Base-by-base conservation (phyloP, 2,888 invertebrate species). In the Protodeltote pygarga region DNA sequence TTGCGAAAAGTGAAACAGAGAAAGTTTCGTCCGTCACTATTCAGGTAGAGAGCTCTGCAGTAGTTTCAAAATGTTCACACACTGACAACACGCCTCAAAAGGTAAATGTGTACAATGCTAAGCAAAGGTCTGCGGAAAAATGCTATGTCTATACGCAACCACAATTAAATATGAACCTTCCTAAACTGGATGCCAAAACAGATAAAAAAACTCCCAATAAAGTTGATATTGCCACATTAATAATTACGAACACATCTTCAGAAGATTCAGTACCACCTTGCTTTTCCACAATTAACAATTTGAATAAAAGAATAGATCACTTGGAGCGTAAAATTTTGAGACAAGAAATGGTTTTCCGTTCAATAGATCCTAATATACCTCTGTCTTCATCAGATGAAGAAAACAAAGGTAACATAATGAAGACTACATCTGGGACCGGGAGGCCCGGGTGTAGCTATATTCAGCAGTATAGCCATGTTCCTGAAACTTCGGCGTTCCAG, bases 401-500 rank as follows among this genome's bases (percentile, higher is more conserved):
- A 53, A 62, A 70, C 29, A 79, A 78, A 55, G 64, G 72, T 51
- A 75, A 70, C 48, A 67, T 61, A 41, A 81, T 75, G 75, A 81
- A 58, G 64, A 64, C 65, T 31, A 52, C 72, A 13, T 78, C 81
- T 45, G 74, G 60, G 15, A 67, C 71, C 1, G 79, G 65, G 2
- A 75, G 79, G 21, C 77, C 89, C 8, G 87, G 87, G 9, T 89
- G 89, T 65, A 91, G 89, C 67, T 91, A 89, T 55, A 81, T 91
- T 50, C 84, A 90, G 39, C 87, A 89, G 54, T 92, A 92, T 60
- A 91, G 91, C 50, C 92, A 89, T 52, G 73, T 92, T 24, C 89
- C 92, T 19, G 85, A 87, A 64, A 86, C 83, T 8, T 90, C 91
- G 3, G 91, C 90, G n/a, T 92, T 91, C 52, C 90, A 91, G 65